Percentiles rank a stretch among this genome's conserved stretches.
These are phyloP conservation scores for Coreius guichenoti DNA, from an alignment of 2,797 vertebrate species.

Conservation along the genomic window DNA sequence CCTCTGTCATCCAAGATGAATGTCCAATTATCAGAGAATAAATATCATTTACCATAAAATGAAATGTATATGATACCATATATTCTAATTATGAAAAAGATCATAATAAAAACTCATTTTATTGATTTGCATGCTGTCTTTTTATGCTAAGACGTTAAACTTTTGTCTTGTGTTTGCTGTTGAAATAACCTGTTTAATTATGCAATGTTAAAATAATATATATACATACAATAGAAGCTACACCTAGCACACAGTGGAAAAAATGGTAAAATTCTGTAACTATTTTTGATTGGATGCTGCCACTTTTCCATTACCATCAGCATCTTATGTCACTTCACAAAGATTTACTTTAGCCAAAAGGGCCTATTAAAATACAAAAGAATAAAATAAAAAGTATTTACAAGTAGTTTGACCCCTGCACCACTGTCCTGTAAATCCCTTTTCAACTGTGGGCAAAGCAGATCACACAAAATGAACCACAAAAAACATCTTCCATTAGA, in stretches of 20 bases:
- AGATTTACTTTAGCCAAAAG: neutral
- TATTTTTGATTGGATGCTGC: constrained; percentile 4
- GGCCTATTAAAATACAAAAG: constrained; percentile 18
- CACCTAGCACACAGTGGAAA: neutral
- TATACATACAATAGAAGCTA: constrained; percentile 22
- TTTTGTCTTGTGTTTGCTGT: neutral
- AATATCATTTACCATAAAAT: constrained; percentile 66
- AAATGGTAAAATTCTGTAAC: neutral
- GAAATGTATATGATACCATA: constrained; percentile 70
- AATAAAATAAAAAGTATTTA: neutral
- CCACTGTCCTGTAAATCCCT: neutral
- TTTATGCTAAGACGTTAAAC: neutral
- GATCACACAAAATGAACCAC: neutral
- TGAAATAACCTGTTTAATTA: constrained; percentile 10
- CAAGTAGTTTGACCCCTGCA: constrained; percentile 24
- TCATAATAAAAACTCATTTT: constrained; percentile 73
- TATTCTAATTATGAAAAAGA: constrained; percentile 68
- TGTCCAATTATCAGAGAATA: constrained; percentile 65
- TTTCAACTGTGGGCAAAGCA: neutral
- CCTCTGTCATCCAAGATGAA: constrained; percentile 68
- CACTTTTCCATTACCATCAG: constrained; percentile 1
- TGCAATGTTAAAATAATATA: constrained; percentile 35
- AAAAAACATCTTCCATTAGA: neutral
- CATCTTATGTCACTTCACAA: constrained; percentile 11
- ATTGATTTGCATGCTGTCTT: constrained; percentile 40